Evolutionary conservation across 1,140 invertebrate genomes (phyloP).

Genomic region (Megalonaias nervosa): DNA sequence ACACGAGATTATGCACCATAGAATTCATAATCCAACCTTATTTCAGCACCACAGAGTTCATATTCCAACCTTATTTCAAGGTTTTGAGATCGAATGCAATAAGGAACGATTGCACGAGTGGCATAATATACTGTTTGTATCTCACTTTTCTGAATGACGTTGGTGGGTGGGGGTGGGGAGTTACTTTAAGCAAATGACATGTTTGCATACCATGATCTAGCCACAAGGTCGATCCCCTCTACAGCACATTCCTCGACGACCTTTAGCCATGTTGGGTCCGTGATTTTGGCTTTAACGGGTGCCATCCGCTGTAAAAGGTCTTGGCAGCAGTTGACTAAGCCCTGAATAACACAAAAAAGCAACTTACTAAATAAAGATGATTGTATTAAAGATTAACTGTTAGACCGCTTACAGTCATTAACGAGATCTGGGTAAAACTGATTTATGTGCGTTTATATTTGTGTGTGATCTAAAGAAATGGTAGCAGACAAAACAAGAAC

Average conservation of each 20-base stretch:
- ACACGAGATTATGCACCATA: background rate
- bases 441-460: too few relatives aligned
- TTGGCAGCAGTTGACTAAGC: slow-evolving; percentile 51
- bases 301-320: slow-evolving; percentile 40
- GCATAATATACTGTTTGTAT: background rate
- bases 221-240: slow-evolving; percentile 41
- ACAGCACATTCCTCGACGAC: slow-evolving; percentile 41
- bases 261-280: slow-evolving; percentile 51
- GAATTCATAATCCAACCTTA: background rate
- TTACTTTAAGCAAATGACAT: background rate
- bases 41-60: background rate
- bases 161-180: background rate
- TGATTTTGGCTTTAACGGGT: slow-evolving; percentile 39
- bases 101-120: too few relatives aligned
- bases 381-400: background rate
- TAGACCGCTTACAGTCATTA: background rate
- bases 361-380: background rate
- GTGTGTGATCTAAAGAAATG: too few relatives aligned
- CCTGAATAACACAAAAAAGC: slow-evolving; percentile 34
- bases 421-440: too few relatives aligned
- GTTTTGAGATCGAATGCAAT: too few relatives aligned
- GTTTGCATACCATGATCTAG: slow-evolving; percentile 41
- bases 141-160: background rate
- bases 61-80: too few relatives aligned
- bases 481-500: too few relatives aligned